Conservation (phyloP, 2,797 vertebrate genomes). For the Oreochromis grahami region DNA sequence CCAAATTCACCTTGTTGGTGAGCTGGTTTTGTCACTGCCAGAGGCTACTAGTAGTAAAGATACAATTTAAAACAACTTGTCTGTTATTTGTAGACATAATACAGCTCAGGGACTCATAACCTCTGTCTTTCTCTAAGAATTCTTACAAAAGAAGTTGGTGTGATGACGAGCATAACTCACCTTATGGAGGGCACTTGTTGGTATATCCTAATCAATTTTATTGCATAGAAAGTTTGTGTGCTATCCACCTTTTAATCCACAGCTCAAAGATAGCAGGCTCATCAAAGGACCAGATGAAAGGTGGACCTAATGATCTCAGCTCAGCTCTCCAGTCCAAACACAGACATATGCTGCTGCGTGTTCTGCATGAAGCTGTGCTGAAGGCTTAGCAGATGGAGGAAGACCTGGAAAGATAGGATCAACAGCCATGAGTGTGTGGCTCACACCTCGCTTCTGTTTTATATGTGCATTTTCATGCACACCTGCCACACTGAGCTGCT, state of each 20-base stretch:
- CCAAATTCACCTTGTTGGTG: neutral
- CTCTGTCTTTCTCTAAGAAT: neutral
- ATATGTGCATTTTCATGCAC: conserved; percentile 69
- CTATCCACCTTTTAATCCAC: neutral
- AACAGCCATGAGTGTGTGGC: neutral
- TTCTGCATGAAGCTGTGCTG: conserved; percentile 40
- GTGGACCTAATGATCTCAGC: conserved; percentile 25
- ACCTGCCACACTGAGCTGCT: conserved; percentile 38
- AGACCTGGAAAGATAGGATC: conserved; percentile 31
- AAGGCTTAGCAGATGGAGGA: conserved; percentile 79
- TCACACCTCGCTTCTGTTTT: conserved; percentile 41
- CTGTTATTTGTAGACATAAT: neutral
- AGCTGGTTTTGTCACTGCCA: neutral
- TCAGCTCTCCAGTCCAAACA: conserved; percentile 36
- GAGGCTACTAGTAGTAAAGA: neutral
- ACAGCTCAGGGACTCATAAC: neutral
- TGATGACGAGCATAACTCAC: neutral
- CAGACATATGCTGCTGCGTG: conserved; percentile 53
- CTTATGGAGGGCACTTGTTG: neutral
- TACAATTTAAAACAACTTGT: neutral
- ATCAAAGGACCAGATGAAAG: conserved; percentile 70
- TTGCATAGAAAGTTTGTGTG: neutral
- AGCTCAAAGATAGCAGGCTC: conserved; percentile 22
- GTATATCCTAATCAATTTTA: neutral
- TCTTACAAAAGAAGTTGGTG: neutral